Conservation (phyloP, 2,797 vertebrate genomes). For the Thamnophis elegans region DNA sequence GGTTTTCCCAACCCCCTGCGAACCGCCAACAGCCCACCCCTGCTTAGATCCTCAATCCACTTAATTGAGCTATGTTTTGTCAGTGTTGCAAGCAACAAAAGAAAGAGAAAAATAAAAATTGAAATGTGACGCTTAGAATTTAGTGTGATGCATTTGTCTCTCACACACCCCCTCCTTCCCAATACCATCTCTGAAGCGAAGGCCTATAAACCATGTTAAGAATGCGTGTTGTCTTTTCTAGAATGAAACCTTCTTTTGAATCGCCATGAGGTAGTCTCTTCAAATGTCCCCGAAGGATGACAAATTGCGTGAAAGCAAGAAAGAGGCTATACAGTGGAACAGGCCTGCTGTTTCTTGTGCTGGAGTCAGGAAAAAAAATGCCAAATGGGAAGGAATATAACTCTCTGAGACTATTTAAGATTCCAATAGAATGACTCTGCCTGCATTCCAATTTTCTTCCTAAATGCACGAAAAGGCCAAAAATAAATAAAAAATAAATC, state of each 20-base stretch:
- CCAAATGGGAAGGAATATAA: conserved; percentile 18
- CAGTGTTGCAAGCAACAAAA: background rate
- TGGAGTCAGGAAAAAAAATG: conserved; percentile 27
- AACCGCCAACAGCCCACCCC: no score
- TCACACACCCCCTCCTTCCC: background rate
- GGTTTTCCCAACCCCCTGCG: no score
- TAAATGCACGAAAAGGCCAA: background rate
- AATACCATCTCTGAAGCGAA: background rate
- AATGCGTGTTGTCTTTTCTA: background rate
- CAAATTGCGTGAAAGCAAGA: background rate
- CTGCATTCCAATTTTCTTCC: conserved; percentile 29
- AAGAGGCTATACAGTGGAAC: conserved; percentile 1
- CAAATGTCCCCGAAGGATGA: conserved; percentile 1
- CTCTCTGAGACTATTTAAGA: conserved; percentile 37
- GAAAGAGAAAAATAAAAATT: background rate
- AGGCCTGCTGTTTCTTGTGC: conserved; percentile 27
- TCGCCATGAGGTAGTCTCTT: conserved; percentile 6
- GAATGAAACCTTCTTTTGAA: conserved; percentile 25
- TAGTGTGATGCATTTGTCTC: background rate
- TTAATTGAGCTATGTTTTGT: background rate
- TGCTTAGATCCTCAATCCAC: background rate
- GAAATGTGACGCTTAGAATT: background rate
- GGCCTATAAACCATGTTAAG: conserved; percentile 17
- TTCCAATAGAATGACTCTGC: conserved; percentile 5
- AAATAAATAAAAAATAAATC: background rate